Evolutionary conservation across 1,140 invertebrate species (phyloP).

Genomic region (Bombus sylvicola): DNA sequence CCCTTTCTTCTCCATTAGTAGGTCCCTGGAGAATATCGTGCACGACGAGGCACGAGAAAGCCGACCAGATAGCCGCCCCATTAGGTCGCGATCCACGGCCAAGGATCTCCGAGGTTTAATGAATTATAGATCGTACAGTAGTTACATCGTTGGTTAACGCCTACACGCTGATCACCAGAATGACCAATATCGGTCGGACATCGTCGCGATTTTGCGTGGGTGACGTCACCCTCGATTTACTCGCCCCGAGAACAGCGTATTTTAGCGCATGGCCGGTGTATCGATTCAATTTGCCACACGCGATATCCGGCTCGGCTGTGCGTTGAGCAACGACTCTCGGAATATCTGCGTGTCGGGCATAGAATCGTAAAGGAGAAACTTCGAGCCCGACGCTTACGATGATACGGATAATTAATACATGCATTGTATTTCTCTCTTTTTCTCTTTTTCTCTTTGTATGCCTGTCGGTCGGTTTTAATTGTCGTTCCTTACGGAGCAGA

Average conservation of each 20-base stretch:
- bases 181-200: constrained; percentile 26
- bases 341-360: background rate
- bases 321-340: constrained; percentile 2
- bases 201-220: constrained; percentile 39
- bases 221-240: constrained; percentile 46
- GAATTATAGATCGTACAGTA: constrained; percentile 62
- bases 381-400: background rate
- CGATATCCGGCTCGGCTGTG: background rate
- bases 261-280: constrained; percentile 14
- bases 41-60: constrained; percentile 17
- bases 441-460: background rate
- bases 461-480: constrained; percentile 24
- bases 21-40: background rate
- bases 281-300: constrained; percentile 48
- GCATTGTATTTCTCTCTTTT: background rate
- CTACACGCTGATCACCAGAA: constrained; percentile 37
- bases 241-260: constrained; percentile 24
- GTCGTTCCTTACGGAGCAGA: background rate
- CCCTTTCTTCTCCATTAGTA: background rate
- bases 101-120: constrained; percentile 58
- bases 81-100: constrained; percentile 49
- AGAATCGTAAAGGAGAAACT: constrained; percentile 15
- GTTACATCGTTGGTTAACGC: constrained; percentile 54
- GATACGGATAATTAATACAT: constrained; percentile 51
- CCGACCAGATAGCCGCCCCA: constrained; percentile 54